Conservation (phyloP, 2,113 vertebrate species). For the Salvelinus alpinus region DNA sequence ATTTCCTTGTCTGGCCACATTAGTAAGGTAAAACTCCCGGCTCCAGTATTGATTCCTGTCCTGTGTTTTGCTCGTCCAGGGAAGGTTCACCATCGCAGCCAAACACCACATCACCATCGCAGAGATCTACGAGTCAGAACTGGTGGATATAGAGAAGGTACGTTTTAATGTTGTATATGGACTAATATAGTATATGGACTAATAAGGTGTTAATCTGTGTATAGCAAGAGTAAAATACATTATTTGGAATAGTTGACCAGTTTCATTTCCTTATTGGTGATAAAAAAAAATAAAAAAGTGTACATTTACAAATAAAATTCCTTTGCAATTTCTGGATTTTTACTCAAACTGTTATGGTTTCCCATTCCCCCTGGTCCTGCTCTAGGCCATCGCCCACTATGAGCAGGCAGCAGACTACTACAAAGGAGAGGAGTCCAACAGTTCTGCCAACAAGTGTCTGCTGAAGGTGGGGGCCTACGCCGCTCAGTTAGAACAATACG, state of each 20-base stretch:
- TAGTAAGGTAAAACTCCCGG: no score
- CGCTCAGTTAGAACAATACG: slow-evolving; percentile 95
- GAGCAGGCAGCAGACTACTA: slow-evolving; percentile 99
- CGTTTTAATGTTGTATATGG: not conserved
- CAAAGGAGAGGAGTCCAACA: slow-evolving; percentile 98
- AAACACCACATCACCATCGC: slow-evolving; percentile 98
- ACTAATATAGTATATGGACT: no score
- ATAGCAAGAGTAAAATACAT: no score
- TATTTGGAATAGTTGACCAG: no score
- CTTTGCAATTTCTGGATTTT: not conserved
- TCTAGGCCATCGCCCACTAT: slow-evolving; percentile 93
- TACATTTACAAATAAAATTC: not conserved
- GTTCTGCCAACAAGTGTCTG: slow-evolving; percentile 97
- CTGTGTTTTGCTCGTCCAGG: slow-evolving; percentile 68
- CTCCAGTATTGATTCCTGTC: not conserved
- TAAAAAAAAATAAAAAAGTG: no score
- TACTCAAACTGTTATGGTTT: not conserved
- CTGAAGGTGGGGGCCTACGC: slow-evolving; percentile 94
- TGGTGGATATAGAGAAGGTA: slow-evolving; percentile 98
- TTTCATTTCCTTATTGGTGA: no score
- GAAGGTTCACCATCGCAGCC: slow-evolving; percentile 97
- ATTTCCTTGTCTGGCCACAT: no score
- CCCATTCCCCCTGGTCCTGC: not conserved
- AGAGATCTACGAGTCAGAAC: slow-evolving; percentile 95
- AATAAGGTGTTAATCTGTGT: no score